These are phyloP conservation scores for Alosa sapidissima DNA, from an alignment of 2,797 vertebrate species.

Conservation along the genomic window DNA sequence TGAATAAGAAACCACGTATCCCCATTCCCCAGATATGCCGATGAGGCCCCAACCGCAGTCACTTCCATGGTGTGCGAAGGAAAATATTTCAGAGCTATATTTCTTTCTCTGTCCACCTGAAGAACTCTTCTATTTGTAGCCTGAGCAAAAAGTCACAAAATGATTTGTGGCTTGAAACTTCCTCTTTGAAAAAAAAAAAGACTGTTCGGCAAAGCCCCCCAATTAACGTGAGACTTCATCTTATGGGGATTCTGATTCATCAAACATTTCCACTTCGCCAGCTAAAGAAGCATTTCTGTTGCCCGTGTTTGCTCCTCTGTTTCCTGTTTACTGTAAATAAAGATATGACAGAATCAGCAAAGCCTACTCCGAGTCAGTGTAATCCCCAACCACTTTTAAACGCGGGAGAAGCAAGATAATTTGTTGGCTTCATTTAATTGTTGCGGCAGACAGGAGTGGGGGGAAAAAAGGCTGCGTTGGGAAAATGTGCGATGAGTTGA, in stretches of 20 bases:
- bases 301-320: neutral
- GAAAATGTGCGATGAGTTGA: slow-evolving; percentile 33
- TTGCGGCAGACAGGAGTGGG: slow-evolving; percentile 39
- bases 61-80: neutral
- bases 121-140: neutral
- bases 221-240: slow-evolving; percentile 9
- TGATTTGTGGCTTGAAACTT: neutral
- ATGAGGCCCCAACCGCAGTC: neutral
- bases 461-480: slow-evolving; percentile 19
- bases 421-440: slow-evolving; percentile 52
- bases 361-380: slow-evolving; percentile 26
- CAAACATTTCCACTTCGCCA: slow-evolving; percentile 11
- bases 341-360: slow-evolving; percentile 37
- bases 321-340: slow-evolving; percentile 33
- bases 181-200: neutral
- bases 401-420: slow-evolving; percentile 37
- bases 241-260: slow-evolving; percentile 15
- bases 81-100: neutral
- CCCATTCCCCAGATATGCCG: neutral
- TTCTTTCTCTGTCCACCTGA: neutral
- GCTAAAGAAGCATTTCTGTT: neutral
- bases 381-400: slow-evolving; percentile 46
- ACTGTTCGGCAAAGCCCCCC: neutral
- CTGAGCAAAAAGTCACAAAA: neutral
- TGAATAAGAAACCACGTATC: neutral